Evolutionary conservation across 2,888 invertebrate species (phyloP), one percentile per base, ranked within the genome.

Genomic region (Nemoura dubitans): DNA sequence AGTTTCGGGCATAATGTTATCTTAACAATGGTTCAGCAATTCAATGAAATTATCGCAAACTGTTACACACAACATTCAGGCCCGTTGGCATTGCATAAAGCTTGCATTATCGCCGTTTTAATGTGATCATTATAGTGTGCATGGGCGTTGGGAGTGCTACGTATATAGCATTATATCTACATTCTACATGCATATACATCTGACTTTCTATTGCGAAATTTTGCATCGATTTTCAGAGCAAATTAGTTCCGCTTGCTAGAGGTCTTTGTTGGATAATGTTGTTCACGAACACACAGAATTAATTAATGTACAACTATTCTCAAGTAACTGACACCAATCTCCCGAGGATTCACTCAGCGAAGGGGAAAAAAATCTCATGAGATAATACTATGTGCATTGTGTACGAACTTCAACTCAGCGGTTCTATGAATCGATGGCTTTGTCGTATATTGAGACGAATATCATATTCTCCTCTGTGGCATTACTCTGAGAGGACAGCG

Each of bases 1-100:
- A 59, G 59, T 59, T 59, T 59, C 59, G 59, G 59, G 59, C 59
- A 59, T 59, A 59, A 59, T 59, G 59, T 59, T 59, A 59, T 59
- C 59, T 21, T 59, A 59, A 59, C 59, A 59, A 59, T 59, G 59
- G 16, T 21, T 59, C 10, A 59, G 21, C 59, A 59, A 59, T 59
- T 16, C 59, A 59, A 59, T 59, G 59, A 59, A 59, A 59, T 59
- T 59, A 59, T 59, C 59, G 59, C 59, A 59, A 59, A 59, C 21
- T 59, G 59, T 59, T 21, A 36, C 36, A 36, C 36, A 59, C 59
- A 21, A 59, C 59, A 59, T 59, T 10, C 59, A 36, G 59, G 10
- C 59, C 1, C 59, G 59, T 21, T 59, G 59, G 59, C 59, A 59
- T 59, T 59, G 59, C 59, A 59, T 59, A 59, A 59, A 59, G 21